These are phyloP conservation scores for Dipodomys merriami DNA, from an alignment of 2,113 vertebrate genomes.

Conservation along the genomic window DNA sequence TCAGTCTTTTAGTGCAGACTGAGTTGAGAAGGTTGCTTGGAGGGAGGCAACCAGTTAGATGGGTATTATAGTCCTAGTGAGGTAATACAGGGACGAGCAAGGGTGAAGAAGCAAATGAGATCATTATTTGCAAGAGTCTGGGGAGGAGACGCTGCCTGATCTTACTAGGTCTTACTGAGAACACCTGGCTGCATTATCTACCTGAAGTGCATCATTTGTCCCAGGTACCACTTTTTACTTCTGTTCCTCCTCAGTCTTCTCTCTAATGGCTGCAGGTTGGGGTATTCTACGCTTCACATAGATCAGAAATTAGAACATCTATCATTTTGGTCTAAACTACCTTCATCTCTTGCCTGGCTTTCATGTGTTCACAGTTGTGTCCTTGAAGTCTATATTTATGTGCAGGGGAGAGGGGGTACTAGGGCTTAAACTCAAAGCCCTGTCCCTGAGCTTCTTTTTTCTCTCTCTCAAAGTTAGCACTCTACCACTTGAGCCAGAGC, in stretches of 20 bases:
- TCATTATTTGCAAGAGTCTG: neutral
- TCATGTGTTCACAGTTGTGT: neutral
- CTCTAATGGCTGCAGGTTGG: neutral
- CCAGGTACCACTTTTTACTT: neutral
- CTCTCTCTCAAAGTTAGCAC: too few relatives aligned
- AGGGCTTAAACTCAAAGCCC: too few relatives aligned
- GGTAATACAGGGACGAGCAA: neutral
- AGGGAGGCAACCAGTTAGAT: neutral
- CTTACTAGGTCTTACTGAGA: neutral
- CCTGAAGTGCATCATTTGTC: neutral
- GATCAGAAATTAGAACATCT: neutral
- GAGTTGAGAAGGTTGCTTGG: neutral
- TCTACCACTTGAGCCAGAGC: too few relatives aligned
- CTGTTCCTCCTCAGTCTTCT: neutral
- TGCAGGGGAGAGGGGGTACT: too few relatives aligned
- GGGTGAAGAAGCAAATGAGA: constrained; percentile 19
- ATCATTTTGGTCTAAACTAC: neutral
- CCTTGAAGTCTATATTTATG: neutral
- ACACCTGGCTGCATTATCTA: neutral
- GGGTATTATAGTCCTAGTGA: neutral
- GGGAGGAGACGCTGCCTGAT: neutral
- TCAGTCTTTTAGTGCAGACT: neutral
- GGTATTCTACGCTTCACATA: neutral
- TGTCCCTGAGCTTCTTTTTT: too few relatives aligned
- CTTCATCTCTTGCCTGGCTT: neutral